These are phyloP conservation scores for Lasiommata megera DNA, from an alignment of 2,888 invertebrate species.

Conservation along the genomic window DNA sequence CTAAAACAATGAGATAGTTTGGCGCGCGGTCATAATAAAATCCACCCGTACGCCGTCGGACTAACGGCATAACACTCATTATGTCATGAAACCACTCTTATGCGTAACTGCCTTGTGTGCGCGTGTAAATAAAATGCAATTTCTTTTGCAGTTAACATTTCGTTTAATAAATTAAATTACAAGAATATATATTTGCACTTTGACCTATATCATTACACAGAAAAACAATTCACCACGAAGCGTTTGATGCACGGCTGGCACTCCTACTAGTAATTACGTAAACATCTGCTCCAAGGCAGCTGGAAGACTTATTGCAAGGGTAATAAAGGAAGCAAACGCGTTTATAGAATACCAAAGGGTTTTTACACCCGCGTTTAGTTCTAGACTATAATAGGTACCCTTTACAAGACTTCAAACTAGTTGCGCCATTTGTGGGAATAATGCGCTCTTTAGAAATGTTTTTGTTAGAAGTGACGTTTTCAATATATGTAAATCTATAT, in stretches of 20 bases:
- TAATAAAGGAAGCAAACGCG: slow-evolving; percentile 55
- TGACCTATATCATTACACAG: slow-evolving; percentile 5
- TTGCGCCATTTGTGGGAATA: slow-evolving; percentile 19
- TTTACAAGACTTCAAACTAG: slow-evolving; percentile 27
- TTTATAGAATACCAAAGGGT: slow-evolving; percentile 48
- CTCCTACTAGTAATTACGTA: slow-evolving; percentile 49
- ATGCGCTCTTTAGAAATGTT: slow-evolving; percentile 16
- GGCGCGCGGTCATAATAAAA: too few relatives aligned
- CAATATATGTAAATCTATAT: slow-evolving; percentile 1
- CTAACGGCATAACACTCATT: too few relatives aligned
- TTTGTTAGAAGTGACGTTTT: slow-evolving; percentile 15
- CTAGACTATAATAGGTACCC: slow-evolving; percentile 34
- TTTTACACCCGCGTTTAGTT: slow-evolving; percentile 39
- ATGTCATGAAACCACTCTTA: too few relatives aligned
- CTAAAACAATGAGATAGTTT: too few relatives aligned
- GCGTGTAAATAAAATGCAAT: too few relatives aligned
- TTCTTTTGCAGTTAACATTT: too few relatives aligned
- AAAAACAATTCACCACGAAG: slow-evolving; percentile 32
- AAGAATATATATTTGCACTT: too few relatives aligned
- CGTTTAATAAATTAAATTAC: too few relatives aligned
- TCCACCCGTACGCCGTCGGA: too few relatives aligned
- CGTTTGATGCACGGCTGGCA: slow-evolving; percentile 37
- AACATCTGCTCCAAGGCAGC: slow-evolving; percentile 56
- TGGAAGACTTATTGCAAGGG: slow-evolving; percentile 52
- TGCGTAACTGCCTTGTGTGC: too few relatives aligned